Evolutionary conservation across 2,797 vertebrate species (phyloP), one percentile per base, ranked within the genome.

Genomic region (Crypturellus tataupa): DNA sequence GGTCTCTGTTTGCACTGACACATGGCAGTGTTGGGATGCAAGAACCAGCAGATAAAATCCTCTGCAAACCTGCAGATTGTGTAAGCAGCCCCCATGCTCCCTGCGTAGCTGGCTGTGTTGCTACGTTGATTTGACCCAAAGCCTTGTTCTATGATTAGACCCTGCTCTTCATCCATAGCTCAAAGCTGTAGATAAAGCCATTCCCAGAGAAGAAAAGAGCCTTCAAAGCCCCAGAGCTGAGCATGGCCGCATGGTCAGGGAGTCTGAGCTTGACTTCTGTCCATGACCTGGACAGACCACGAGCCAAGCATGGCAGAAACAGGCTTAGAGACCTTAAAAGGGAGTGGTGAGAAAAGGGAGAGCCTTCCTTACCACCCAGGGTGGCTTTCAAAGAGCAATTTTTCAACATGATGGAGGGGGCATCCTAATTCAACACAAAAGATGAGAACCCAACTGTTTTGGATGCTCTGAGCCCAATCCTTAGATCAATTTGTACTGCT

Each of bases 191-290:
- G 23, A 20, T 3, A 53, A 40, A 72, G 21, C 35, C 2, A 1
- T 59, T 44, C 29, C 31, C 21, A 27, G 63, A n/a, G 75, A 37
- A 75, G 31, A 25, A 64, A 0, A 1, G 62, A 25, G 62, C 49
- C 40, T 18, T 12, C 68, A 73, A 23, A 11, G 29, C 5, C 1
- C 1, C 8, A 23, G 69, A 59, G 33, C 44, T 29, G 51, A 75
- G 37, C 12, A 1, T 7, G 20, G 20, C 17, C 0, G 0, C 0
- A 0, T 35, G 7, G 6, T 53, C 51, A 0, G 2, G 12, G 24
- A 12, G 6, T 39, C 63, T 0, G 5, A 46, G 16, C 56, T 59
- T 25, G 46, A 15, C 25, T 13, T 6, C 14, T 25, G 12, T 40
- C 17, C 18, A 7, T 31, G 62, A 12, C 10, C 21, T 35, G 29